Percentiles rank a stretch among this genome's conserved stretches.
Evolutionary conservation across 2,113 vertebrate genomes (phyloP).

Genomic region (Callospermophilus lateralis): DNA sequence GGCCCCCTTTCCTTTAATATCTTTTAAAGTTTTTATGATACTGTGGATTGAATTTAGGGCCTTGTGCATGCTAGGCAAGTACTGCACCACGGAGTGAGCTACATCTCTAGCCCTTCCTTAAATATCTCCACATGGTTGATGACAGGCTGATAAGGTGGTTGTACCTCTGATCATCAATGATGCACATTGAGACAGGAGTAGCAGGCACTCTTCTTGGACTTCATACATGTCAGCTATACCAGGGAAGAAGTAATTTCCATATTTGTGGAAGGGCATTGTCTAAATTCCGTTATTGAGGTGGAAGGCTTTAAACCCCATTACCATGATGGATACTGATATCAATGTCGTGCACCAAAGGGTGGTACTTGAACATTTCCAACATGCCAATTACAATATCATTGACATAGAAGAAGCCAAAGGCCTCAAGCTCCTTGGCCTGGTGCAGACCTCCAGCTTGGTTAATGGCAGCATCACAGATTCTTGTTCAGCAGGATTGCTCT

Average conservation of each 20-base stretch:
- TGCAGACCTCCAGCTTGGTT: constrained; percentile 97
- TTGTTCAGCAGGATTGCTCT: constrained; percentile 97
- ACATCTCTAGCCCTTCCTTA: no score
- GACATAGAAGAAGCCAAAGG: constrained; percentile 97
- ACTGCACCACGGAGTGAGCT: no score
- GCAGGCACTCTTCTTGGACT: constrained; percentile 94
- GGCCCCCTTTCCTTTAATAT: not conserved
- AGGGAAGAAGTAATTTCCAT: constrained; percentile 98
- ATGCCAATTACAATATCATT: constrained; percentile 98
- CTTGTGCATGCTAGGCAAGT: no score
- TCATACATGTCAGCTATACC: constrained; percentile 99
- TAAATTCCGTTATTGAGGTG: constrained; percentile 97
- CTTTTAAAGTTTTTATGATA: no score
- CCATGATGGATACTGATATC: constrained; percentile 98
- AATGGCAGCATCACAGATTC: constrained; percentile 96
- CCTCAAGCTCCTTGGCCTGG: constrained; percentile 98
- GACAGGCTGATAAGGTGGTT: constrained; percentile 96
- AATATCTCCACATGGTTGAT: constrained; percentile 93
- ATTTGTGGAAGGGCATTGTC: constrained; percentile 98
- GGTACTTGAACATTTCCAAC: constrained; percentile 97
- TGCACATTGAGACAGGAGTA: constrained; percentile 98
- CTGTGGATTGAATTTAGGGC: no score
- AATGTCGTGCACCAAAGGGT: constrained; percentile 96
- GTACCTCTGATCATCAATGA: constrained; percentile 96
- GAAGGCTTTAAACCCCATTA: constrained; percentile 96